A percentile compares a stretch with the other conserved stretches of the same genome.
Evolutionary conservation across 2,113 vertebrate species (phyloP).

Genomic region (Nerophis ophidion): DNA sequence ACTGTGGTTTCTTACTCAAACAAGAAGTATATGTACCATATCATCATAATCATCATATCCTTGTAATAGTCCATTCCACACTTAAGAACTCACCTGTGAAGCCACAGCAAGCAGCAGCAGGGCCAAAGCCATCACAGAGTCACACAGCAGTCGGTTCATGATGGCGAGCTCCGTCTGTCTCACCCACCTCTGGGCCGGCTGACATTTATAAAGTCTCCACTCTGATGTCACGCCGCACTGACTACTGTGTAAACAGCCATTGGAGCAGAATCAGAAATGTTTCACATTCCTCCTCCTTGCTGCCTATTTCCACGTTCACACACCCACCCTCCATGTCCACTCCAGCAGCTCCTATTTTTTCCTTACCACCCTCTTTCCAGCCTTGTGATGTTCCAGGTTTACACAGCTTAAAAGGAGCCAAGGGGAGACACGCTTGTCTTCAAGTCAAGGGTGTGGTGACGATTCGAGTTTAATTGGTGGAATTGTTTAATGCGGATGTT

Average conservation of each 20-base stretch:
- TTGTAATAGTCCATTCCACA: background rate
- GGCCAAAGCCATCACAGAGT: conserved; percentile 35
- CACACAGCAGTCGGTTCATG: conserved; percentile 57
- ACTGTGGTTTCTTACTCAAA: background rate
- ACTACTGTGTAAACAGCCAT: conserved; percentile 70
- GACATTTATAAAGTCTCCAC: conserved; percentile 73
- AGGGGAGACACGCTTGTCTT: conserved; percentile 35
- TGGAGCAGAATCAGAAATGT: conserved; percentile 70
- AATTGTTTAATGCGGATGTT: conserved; percentile 28
- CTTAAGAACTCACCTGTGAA: conserved; percentile 66
- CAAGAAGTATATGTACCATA: background rate
- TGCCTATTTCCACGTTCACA: conserved; percentile 61
- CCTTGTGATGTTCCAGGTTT: conserved; percentile 46
- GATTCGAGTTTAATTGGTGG: conserved; percentile 14
- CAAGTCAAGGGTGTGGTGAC: conserved; percentile 26
- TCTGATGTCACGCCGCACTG: conserved; percentile 73
- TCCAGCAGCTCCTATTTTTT: conserved; percentile 29
- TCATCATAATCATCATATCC: background rate
- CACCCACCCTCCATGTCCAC: conserved; percentile 20
- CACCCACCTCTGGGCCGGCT: conserved; percentile 32
- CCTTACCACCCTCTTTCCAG: conserved; percentile 47
- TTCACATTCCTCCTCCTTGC: conserved; percentile 73
- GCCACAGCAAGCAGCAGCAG: conserved; percentile 62
- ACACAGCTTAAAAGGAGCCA: conserved; percentile 49
- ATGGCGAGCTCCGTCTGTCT: conserved; percentile 37